Evolutionary conservation across 35 echinoderm and acorn worm genomes (phyloP).

Genomic region (Ophioderma brevispina): DNA sequence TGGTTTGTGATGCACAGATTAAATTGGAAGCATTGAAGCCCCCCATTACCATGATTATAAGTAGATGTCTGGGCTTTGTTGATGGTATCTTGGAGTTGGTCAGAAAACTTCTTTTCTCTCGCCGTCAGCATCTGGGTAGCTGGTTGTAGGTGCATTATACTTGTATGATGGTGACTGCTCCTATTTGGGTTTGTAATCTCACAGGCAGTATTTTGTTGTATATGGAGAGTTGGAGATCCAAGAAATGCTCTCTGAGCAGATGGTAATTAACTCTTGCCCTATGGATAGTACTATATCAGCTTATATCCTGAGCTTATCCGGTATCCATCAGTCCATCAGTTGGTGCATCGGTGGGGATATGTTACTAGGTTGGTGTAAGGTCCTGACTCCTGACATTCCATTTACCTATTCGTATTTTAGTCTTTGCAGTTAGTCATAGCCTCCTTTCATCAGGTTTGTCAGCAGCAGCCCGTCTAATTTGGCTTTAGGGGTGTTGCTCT

Average conservation of each 20-base stretch:
- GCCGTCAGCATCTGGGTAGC: not conserved
- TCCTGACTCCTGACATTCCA: constrained; percentile 49
- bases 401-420: constrained; percentile 3
- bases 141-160: constrained; percentile 48
- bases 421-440: constrained; percentile 18
- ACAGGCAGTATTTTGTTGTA: constrained; percentile 35
- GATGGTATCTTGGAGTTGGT: constrained; percentile 45
- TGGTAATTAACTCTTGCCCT: constrained; percentile 18
- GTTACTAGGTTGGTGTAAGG: constrained; percentile 26
- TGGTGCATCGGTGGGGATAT: not conserved
- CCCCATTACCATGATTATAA: constrained; percentile 38
- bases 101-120: constrained; percentile 52
- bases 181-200: constrained; percentile 42
- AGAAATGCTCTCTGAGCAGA: constrained; percentile 50
- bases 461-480: no score
- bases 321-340: constrained; percentile 34
- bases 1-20: constrained; percentile 55
- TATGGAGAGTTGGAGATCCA: constrained; percentile 52
- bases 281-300: constrained; percentile 37
- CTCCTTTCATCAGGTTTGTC: constrained; percentile 7
- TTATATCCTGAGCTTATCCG: constrained; percentile 5
- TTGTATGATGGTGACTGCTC: constrained; percentile 52
- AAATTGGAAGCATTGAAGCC: constrained; percentile 44
- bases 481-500: no score
- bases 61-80: constrained; percentile 16